phyloP scores from a whole-genome alignment of 1,140 invertebrate genomes.

The Ostrea edulis region DNA sequence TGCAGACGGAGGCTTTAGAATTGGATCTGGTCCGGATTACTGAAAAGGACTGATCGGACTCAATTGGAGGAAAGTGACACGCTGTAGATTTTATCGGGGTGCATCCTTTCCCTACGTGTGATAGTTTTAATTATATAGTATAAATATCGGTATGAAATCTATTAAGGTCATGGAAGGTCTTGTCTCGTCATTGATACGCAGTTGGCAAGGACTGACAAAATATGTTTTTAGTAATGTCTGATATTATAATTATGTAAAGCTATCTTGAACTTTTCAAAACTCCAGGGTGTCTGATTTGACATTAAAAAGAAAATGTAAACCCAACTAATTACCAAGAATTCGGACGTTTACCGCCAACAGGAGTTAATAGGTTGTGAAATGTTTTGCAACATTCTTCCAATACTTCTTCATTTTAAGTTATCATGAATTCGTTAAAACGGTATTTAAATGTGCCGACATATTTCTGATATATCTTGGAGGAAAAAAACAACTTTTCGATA shows the following conservation, averaged over 20 bases:
- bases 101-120: background rate
- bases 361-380: background rate
- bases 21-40: slow-evolving; percentile 14
- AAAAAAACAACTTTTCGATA: no score
- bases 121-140: background rate
- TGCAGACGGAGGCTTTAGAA: slow-evolving; percentile 23
- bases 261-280: background rate
- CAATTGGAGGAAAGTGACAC: slow-evolving; percentile 32
- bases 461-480: no score
- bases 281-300: background rate
- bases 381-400: background rate
- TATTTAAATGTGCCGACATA: no score
- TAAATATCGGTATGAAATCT: slow-evolving; percentile 20
- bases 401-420: no score
- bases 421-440: no score
- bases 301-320: background rate
- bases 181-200: background rate
- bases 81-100: background rate
- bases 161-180: background rate
- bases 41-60: background rate
- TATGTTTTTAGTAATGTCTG: background rate
- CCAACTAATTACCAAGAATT: background rate
- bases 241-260: slow-evolving; percentile 34
- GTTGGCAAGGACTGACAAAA: background rate
- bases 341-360: background rate